Evolutionary conservation across 1,140 invertebrate species (phyloP), one percentile per base, ranked within the genome.

Genomic region (Artemia franciscana): DNA sequence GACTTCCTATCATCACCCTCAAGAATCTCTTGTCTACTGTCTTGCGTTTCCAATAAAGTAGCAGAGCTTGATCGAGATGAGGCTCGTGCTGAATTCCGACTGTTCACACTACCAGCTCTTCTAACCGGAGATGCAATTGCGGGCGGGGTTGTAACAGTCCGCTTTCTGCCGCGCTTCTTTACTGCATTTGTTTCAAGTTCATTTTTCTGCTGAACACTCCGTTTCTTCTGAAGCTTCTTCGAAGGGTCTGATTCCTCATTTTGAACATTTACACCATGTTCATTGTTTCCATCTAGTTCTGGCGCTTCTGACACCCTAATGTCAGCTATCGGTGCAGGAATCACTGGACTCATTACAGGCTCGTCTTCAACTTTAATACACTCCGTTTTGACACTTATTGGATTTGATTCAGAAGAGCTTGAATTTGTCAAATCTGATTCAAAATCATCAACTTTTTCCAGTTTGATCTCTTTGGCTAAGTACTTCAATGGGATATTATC

Each of bases 41-140:
- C 70, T 70, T 7, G 67, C 65, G 21, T 58, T 51, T 60, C 62
- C 68, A 24, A 5, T 15, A 24, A 18, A 21, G 7, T 60, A n/a
- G 23, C 24, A 5, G 26, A 23, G n/a, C 30, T 27, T 21, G 15
- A 18, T 60, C 60, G 60, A n/a, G 26, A 21, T n/a, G 4, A 15
- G 18, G 18, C 12, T 30, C 60, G 9, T 60, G 15, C 26, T 12
- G 39, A 51, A 51, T 0, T 30, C 18, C 30, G 23, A 24, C 26
- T 39, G 28, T n/a, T 7, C 28, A 39, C 25, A 60, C 26, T 30
- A 28, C 9, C 26, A 15, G 26, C 28, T 23, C 26, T 9, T 30
- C 12, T 21, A 15, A 60, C 15, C 24, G 60, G 18, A 2, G 23
- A 18, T 30, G 18, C 28, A n/a, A 9, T 30, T 60, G 15, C 23